Conservation (phyloP, 2,888 invertebrate species). For the Oscheius sp. region DNA sequence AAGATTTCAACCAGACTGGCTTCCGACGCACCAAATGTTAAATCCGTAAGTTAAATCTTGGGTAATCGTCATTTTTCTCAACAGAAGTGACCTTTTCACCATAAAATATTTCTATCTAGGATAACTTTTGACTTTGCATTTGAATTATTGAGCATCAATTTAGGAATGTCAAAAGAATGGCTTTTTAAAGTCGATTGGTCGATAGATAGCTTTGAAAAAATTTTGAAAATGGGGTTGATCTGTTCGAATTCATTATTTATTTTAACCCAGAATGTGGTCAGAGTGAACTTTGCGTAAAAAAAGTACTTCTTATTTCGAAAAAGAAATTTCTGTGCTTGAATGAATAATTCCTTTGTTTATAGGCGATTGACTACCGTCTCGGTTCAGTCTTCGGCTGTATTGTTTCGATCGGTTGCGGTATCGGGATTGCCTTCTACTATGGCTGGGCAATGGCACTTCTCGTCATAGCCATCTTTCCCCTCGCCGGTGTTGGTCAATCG, state of each 20-base stretch:
- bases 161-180: too few species aligned
- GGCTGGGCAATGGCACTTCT: constrained; percentile 72
- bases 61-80: too few species aligned
- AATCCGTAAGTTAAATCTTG: too few species aligned
- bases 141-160: too few species aligned
- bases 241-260: too few species aligned
- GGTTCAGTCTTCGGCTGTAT: constrained; percentile 71
- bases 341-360: constrained; percentile 1
- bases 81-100: too few species aligned
- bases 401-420: constrained; percentile 71
- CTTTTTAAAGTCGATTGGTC: too few species aligned
- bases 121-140: too few species aligned
- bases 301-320: constrained; percentile 72
- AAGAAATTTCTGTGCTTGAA: constrained; percentile 69
- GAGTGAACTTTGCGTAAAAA: constrained; percentile 71
- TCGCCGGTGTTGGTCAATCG: constrained; percentile 69
- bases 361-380: constrained; percentile 72
- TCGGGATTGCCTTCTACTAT: constrained; percentile 72
- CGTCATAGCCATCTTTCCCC: constrained; percentile 71
- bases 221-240: too few species aligned
- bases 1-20: constrained; percentile 72
- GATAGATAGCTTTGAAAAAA: too few species aligned
- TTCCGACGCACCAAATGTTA: constrained; percentile 73
- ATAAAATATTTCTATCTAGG: too few species aligned
- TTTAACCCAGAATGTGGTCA: too few species aligned